Conservation (phyloP, 2,888 invertebrate species). For the Limnephilus auricula region DNA sequence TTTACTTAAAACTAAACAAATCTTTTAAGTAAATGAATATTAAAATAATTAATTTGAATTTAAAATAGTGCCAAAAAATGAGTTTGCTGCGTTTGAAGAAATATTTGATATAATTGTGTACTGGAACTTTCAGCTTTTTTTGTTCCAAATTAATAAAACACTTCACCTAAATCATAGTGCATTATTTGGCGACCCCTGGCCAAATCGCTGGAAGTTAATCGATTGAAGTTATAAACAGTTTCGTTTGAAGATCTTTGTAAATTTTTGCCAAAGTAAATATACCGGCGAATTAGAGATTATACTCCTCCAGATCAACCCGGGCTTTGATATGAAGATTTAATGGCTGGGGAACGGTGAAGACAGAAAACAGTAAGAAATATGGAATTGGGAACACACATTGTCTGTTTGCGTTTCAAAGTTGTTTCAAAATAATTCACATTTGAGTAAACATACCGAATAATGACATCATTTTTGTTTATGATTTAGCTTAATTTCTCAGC, state of each 20-base stretch:
- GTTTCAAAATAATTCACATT: conserved; percentile 50
- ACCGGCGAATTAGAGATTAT: conserved; percentile 49
- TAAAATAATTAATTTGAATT: no score
- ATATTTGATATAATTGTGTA: no score
- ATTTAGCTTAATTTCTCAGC: not conserved
- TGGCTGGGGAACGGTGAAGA: conserved; percentile 21
- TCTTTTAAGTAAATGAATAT: no score
- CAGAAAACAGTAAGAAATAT: not conserved
- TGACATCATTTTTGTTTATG: conserved; percentile 18
- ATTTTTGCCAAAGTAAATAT: conserved; percentile 60
- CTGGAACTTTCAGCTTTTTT: no score
- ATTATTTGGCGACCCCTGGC: conserved; percentile 30
- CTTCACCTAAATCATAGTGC: no score
- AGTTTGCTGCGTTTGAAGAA: no score
- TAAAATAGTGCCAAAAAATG: no score
- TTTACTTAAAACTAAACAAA: no score
- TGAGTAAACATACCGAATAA: conserved; percentile 27
- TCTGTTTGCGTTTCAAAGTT: conserved; percentile 52
- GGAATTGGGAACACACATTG: conserved; percentile 49
- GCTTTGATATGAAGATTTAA: conserved; percentile 60
- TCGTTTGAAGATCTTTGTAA: conserved; percentile 57
- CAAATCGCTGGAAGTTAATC: conserved; percentile 44
- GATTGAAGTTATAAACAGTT: conserved; percentile 54
- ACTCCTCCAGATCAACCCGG: conserved; percentile 21
- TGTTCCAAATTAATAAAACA: no score